These are phyloP conservation scores for Copidosoma floridanum DNA, from an alignment of 1,140 invertebrate genomes.

Conservation along the genomic window DNA sequence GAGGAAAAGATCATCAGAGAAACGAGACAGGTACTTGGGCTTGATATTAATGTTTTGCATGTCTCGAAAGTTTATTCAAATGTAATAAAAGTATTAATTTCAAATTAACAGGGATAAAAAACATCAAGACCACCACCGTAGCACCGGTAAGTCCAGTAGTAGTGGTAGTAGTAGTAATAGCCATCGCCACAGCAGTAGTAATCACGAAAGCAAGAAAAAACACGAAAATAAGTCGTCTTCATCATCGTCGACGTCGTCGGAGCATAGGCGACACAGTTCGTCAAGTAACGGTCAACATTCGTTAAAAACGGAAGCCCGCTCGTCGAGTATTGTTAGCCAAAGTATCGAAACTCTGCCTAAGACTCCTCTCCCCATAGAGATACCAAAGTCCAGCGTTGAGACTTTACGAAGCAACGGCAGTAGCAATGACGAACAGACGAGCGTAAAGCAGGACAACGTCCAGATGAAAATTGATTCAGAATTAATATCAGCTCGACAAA, in stretches of 20 bases:
- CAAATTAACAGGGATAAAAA: slow-evolving; percentile 29
- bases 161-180: background rate
- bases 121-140: slow-evolving; percentile 32
- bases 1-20: slow-evolving; percentile 35
- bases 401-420: background rate
- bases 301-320: slow-evolving; percentile 5
- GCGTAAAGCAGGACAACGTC: slow-evolving; percentile 14
- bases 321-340: slow-evolving; percentile 3
- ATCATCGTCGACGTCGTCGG: background rate
- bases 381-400: background rate
- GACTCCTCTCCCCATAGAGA: background rate
- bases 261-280: slow-evolving; percentile 11
- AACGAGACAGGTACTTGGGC: slow-evolving; percentile 32
- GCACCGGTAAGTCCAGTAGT: slow-evolving; percentile 26
- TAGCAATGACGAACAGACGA: background rate
- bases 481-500: slow-evolving; percentile 34
- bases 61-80: no score
- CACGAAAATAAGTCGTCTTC: slow-evolving; percentile 13
- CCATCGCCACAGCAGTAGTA: background rate
- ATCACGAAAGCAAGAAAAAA: background rate
- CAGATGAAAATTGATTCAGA: slow-evolving; percentile 26
- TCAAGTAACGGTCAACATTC: slow-evolving; percentile 9
- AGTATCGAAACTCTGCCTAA: slow-evolving; percentile 6
- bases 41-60: no score
- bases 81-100: no score